Evolutionary conservation across 2,797 vertebrate species (phyloP).

Genomic region (Lepus townsendii): DNA sequence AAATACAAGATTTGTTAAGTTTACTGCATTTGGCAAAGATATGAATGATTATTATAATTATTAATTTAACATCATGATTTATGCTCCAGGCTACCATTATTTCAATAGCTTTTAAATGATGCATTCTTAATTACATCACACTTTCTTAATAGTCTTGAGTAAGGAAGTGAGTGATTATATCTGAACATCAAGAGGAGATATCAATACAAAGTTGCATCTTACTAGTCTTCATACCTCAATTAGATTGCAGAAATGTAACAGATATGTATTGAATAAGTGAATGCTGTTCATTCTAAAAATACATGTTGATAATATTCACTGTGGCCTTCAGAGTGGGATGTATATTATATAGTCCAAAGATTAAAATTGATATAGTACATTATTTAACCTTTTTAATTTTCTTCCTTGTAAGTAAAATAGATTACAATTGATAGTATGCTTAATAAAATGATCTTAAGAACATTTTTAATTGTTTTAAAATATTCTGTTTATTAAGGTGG

Average conservation of each 20-base stretch:
- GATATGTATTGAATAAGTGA: background rate
- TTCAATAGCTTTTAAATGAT: background rate
- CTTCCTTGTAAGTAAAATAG: background rate
- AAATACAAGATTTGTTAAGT: background rate
- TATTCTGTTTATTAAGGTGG: background rate
- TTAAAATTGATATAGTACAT: background rate
- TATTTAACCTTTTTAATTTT: background rate
- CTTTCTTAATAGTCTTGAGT: background rate
- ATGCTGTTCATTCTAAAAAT: background rate
- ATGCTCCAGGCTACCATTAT: background rate
- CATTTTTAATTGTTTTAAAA: background rate
- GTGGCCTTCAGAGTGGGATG: background rate
- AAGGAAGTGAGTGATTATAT: background rate
- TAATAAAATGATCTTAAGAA: background rate
- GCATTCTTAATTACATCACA: conserved; percentile 8
- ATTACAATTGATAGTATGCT: background rate
- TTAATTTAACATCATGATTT: background rate
- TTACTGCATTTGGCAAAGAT: background rate
- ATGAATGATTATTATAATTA: background rate
- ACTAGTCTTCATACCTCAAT: background rate
- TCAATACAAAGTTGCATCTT: background rate
- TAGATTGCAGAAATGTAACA: background rate
- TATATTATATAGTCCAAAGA: background rate
- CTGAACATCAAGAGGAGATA: background rate
- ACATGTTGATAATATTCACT: background rate